These are phyloP conservation scores for Rhinoderma darwinii DNA, from an alignment of 2,113 vertebrate species.

Conservation along the genomic window DNA sequence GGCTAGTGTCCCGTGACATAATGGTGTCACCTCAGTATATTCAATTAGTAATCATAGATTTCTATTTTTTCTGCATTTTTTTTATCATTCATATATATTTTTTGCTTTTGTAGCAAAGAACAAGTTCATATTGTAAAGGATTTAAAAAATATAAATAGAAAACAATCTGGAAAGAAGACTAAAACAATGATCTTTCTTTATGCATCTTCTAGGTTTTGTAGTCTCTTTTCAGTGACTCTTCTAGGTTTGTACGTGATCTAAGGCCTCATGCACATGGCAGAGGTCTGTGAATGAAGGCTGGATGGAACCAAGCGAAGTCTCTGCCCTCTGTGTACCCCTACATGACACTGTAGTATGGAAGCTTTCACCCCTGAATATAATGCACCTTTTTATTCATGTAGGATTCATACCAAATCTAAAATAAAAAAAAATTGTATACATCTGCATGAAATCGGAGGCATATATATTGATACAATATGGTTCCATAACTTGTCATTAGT, in stretches of 20 bases:
- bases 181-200: not conserved
- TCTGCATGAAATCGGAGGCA: too few relatives aligned
- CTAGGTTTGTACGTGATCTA: not conserved
- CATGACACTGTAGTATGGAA: too few relatives aligned
- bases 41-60: slow-evolving; percentile 49
- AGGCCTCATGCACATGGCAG: not conserved
- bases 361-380: too few relatives aligned
- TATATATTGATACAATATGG: too few relatives aligned
- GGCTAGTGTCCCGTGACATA: not conserved
- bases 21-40: slow-evolving; percentile 38
- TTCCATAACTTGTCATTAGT: too few relatives aligned
- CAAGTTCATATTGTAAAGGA: not conserved
- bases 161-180: not conserved
- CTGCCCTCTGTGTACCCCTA: not conserved
- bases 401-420: too few relatives aligned
- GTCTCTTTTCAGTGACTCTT: too few relatives aligned
- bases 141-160: not conserved
- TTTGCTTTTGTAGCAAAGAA: not conserved
- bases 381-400: too few relatives aligned
- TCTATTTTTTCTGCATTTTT: not conserved
- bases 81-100: not conserved
- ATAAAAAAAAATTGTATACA: too few relatives aligned
- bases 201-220: too few relatives aligned
- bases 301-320: too few relatives aligned
- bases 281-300: too few relatives aligned